Base-by-base conservation (phyloP, 2,113 vertebrate genomes). In the Scytalopus superciliaris region DNA sequence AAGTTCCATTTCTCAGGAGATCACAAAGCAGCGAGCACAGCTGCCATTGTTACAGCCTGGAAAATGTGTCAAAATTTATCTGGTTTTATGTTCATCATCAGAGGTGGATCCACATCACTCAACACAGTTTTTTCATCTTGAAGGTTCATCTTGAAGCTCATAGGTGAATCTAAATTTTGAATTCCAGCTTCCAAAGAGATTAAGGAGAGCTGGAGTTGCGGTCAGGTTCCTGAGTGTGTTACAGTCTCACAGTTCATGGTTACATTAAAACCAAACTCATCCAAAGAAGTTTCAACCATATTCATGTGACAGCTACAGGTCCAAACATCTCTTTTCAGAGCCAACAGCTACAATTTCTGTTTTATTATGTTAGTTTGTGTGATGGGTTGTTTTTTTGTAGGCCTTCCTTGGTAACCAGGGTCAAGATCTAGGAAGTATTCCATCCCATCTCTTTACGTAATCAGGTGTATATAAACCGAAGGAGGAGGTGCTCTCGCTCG, bases 301-400 rank as follows among this genome's bases (percentile, higher is more conserved):
- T 27, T 70, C 3, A 1, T 57, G 27, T 67, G 49, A 79, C 89
- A 83, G 15, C 52, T 57, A 5, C 56, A 9, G n/a, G 30, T 53
- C 50, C 25, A 37, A 66, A 60, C 63, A 44, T 37, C 60, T 95
- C 31, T 92, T 68, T 95, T 89, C 75, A 70, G 28, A 88, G 69
- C 79, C 74, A 96, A 55, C 84, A 91, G 67, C 78, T 84, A 45
- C 77, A 89, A 31, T 25, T 60, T 68, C 89, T 73, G 64, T 84
- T 96, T 87, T 87, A n/a, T 60, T 81, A 19, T 69, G 75, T 31
- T 18, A 55, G 59, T 90, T 96, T n/a, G n/a, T n/a, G n/a, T n/a
- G n/a, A n/a, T n/a, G n/a, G n/a, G n/a, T n/a, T n/a, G n/a, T n/a
- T n/a, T n/a, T n/a, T n/a, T n/a, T n/a, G n/a, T n/a, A n/a, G n/a